Conservation (phyloP, 1,140 invertebrate genomes). For the Nautilus pompilius region DNA sequence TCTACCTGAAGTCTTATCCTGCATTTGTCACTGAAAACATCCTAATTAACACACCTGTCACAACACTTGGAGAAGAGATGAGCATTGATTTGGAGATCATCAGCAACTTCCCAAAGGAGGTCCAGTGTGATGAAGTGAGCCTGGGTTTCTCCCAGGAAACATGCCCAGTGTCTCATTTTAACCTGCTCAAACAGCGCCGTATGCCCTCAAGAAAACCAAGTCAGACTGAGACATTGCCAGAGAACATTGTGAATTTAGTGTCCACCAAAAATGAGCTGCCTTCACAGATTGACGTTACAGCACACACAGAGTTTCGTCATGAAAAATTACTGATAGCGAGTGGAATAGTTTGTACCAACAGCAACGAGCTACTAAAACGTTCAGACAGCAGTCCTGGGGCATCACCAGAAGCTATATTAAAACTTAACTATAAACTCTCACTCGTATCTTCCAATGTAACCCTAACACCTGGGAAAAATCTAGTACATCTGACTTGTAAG, state of each 20-base stretch:
- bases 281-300: constrained; percentile 64
- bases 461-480: constrained; percentile 71
- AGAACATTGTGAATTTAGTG: constrained; percentile 26
- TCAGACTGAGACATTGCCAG: constrained; percentile 11
- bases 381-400: constrained; percentile 49
- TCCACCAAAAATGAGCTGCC: constrained; percentile 24
- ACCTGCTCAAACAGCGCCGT: neutral
- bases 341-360: constrained; percentile 50
- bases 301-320: constrained; percentile 74
- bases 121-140: constrained; percentile 24
- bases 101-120: constrained; percentile 59
- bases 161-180: neutral
- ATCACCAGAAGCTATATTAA: constrained; percentile 37
- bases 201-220: constrained; percentile 24
- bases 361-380: constrained; percentile 39
- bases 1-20: constrained; percentile 3
- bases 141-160: neutral
- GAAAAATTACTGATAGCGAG: constrained; percentile 60
- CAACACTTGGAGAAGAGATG: constrained; percentile 63
- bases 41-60: constrained; percentile 6
- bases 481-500: constrained; percentile 64
- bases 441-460: constrained; percentile 61
- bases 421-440: constrained; percentile 65
- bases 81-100: constrained; percentile 61
- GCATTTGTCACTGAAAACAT: constrained; percentile 4